A percentile compares a stretch with the other conserved stretches of the same genome.
phyloP scores from a whole-genome alignment of 1,140 invertebrate species.

The Linepithema humile region DNA sequence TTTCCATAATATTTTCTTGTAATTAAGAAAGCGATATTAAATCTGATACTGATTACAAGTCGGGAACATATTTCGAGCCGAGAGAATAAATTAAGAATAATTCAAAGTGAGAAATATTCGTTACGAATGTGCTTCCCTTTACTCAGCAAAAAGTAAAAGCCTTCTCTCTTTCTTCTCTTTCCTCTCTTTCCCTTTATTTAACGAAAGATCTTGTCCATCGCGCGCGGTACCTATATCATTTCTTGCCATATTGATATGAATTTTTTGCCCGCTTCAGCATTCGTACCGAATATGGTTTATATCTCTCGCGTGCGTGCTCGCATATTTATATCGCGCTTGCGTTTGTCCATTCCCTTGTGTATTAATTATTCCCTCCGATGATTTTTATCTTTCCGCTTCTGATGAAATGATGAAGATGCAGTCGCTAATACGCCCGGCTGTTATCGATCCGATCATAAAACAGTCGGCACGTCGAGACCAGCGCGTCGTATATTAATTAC shows the following conservation, averaged over 20 bases:
- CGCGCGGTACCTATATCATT: constrained; percentile 1
- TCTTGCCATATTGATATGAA: neutral
- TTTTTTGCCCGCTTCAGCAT: neutral
- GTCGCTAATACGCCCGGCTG: neutral
- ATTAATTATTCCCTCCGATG: constrained; percentile 15
- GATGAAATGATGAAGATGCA: constrained; percentile 47
- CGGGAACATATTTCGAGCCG: neutral
- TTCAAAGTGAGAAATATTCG: neutral
- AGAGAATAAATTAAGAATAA: neutral
- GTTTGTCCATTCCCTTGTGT: constrained; percentile 4
- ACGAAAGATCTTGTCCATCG: neutral
- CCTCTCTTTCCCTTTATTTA: neutral
- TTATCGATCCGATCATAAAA: constrained; percentile 10
- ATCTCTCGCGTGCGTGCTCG: constrained; percentile 8
- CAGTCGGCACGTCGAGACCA: constrained; percentile 42
- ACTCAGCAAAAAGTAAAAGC: neutral
- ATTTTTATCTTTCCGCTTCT: constrained; percentile 20
- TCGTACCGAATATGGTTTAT: constrained; percentile 19
- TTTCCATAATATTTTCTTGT: neutral
- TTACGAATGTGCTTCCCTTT: neutral
- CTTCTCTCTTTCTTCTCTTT: neutral
- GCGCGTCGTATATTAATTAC: constrained; percentile 62
- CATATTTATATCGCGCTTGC: neutral
- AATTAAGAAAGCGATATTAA: neutral
- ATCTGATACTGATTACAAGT: neutral